A percentile compares a stretch with the other conserved stretches of the same genome.
Evolutionary conservation across 1,140 invertebrate genomes (phyloP).

Genomic region (Drosophila kanapiae): DNA sequence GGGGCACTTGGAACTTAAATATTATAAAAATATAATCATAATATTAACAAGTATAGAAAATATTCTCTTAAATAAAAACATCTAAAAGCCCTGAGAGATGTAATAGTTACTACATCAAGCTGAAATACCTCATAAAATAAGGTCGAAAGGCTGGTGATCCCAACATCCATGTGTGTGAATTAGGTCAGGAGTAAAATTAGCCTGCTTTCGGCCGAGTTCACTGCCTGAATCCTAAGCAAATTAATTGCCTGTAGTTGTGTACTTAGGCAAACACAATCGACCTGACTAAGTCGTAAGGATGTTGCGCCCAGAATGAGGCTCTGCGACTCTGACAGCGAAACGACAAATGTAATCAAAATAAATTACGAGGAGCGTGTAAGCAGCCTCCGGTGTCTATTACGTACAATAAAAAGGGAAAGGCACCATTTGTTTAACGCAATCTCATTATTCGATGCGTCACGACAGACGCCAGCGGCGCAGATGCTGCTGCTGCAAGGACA

Average conservation of each 20-base stretch:
- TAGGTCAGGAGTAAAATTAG: background rate
- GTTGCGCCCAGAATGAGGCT: background rate
- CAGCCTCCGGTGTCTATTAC: slow-evolving; percentile 83
- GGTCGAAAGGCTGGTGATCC: background rate
- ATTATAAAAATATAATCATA: background rate
- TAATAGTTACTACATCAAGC: background rate
- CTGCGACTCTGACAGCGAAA: slow-evolving; percentile 22
- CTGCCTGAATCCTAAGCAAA: background rate
- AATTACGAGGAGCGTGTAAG: slow-evolving; percentile 82
- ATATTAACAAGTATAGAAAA: too few species aligned
- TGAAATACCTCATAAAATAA: background rate
- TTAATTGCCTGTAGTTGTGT: slow-evolving; percentile 22
- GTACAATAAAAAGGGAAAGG: slow-evolving; percentile 76
- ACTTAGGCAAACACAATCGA: slow-evolving; percentile 19
- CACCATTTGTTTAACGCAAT: slow-evolving; percentile 83
- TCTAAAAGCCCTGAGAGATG: too few species aligned
- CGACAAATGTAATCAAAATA: slow-evolving; percentile 82
- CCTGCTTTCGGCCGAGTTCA: slow-evolving; percentile 3
- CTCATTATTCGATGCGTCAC: slow-evolving; percentile 76
- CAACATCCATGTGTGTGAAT: background rate
- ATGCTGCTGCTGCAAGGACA: slow-evolving; percentile 58
- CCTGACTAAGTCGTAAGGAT: slow-evolving; percentile 7
- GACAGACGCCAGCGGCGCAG: slow-evolving; percentile 45
- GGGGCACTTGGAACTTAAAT: background rate
- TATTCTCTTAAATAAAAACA: too few species aligned